Conservation (phyloP, 2,797 vertebrate species). For the Myotis daubentonii region DNA sequence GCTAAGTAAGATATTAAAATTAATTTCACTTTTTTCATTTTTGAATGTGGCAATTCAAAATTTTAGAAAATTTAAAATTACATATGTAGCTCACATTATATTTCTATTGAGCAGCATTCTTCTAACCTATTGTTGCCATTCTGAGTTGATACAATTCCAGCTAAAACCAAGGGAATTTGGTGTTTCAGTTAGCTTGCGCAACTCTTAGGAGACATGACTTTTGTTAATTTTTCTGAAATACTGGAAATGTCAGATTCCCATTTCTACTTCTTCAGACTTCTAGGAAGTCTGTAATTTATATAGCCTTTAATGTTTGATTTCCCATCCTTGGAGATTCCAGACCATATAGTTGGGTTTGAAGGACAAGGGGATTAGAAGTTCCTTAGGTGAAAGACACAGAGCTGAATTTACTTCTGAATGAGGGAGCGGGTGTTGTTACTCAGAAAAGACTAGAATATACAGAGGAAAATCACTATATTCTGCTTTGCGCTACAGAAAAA, state of each 20-base stretch:
- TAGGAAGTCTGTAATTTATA: not conserved
- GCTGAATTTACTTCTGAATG: slow-evolving; percentile 30
- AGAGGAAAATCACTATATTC: slow-evolving; percentile 48
- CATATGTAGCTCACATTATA: not conserved
- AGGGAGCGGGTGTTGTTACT: not conserved
- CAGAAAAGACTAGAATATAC: not conserved
- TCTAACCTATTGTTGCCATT: not conserved
- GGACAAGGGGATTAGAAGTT: not conserved
- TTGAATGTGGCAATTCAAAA: not conserved
- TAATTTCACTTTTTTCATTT: slow-evolving; percentile 44
- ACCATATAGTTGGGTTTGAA: not conserved
- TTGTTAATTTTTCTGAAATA: not conserved
- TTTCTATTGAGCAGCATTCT: not conserved
- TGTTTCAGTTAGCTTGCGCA: not conserved
- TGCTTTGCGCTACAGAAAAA: slow-evolving; percentile 91
- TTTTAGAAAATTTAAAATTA: slow-evolving; percentile 40
- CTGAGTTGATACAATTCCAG: not conserved
- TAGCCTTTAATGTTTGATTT: not conserved
- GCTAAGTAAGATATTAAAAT: slow-evolving; percentile 16
- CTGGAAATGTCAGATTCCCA: not conserved
- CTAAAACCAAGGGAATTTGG: not conserved
- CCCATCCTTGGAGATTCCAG: not conserved
- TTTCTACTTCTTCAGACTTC: slow-evolving; percentile 27
- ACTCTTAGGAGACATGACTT: not conserved
- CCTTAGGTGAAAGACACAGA: not conserved